Evolutionary conservation across 1,140 invertebrate genomes (phyloP), one percentile per base, ranked within the genome.

Genomic region (Drosophila repletoides): DNA sequence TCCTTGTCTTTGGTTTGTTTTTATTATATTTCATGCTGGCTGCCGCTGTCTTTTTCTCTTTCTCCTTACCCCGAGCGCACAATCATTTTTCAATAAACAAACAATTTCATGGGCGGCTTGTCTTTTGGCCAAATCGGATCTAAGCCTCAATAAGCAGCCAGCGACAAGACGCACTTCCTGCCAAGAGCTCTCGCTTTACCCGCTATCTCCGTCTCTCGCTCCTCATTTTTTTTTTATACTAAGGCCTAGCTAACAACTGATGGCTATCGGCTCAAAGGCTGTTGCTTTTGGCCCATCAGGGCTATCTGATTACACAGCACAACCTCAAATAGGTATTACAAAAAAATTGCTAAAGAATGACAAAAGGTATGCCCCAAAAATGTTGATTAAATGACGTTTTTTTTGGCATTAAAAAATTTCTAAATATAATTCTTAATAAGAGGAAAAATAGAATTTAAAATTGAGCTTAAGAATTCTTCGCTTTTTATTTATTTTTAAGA

Each of bases 1-100:
- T 10, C 31, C 5, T 34, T 66, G 34, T 70, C 56, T 55, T 38
- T 34, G 1, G 28, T 26, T 40, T 61, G 58, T 56, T 70, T 56
- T 48, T 71, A 36, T 58, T 64, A 26, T 38, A 55, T 64, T 56
- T 56, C 19, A 36, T 55, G 26, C 33, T 28, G 53, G n/a, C 28
- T 28, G 26, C 46, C 22, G n/a, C 28, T 28, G 26, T 52, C 22
- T 17, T 2, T 14, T 17, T 17, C 58, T 22, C 10, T 21, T 21
- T 17, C 33, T 53, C 26, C n/a, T n/a, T 19, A 12, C 46, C 36
- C 71, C 26, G 17, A 41, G 72, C 63, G 61, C 67, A 71, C 76
- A 86, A 86, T 86, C 80, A 86, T 86, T 86, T 86, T 86, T 86
- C 80, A 86, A 86, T 86, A 86, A 86, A 86, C 80, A 86, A 86